Conservation (phyloP, 2,888 invertebrate species). For the Perizoma flavofasciatum region DNA sequence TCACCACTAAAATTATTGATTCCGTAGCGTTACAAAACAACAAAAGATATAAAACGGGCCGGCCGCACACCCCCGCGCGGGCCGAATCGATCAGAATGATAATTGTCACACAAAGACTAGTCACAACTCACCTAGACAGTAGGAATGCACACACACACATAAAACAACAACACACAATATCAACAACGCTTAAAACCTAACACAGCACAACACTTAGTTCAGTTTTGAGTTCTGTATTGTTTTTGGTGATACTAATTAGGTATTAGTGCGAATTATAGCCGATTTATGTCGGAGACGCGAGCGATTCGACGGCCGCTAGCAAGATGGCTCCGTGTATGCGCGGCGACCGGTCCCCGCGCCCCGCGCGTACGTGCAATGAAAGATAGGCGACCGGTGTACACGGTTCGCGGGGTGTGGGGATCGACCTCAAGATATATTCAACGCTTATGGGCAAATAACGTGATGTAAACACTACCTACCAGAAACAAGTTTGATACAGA, state of each 20-base stretch:
- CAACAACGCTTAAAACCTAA: slow-evolving; percentile 53
- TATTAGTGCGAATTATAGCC: slow-evolving; percentile 79
- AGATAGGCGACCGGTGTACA: slow-evolving; percentile 78
- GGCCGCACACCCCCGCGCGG: slow-evolving; percentile 77
- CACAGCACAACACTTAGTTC: slow-evolving; percentile 51
- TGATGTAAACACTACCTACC: no score
- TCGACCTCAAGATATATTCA: slow-evolving; percentile 54
- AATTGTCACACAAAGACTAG: slow-evolving; percentile 82
- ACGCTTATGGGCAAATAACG: slow-evolving; percentile 1
- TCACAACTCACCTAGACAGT: slow-evolving; percentile 79
- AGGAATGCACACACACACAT: slow-evolving; percentile 77
- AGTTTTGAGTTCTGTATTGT: slow-evolving; percentile 54
- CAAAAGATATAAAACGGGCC: slow-evolving; percentile 81
- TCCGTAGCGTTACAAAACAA: slow-evolving; percentile 79
- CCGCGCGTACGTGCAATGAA: slow-evolving; percentile 83
- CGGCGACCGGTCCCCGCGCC: slow-evolving; percentile 71
- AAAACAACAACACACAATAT: slow-evolving; percentile 72
- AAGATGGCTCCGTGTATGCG: slow-evolving; percentile 81
- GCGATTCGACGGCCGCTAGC: slow-evolving; percentile 78
- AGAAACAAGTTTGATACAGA: no score
- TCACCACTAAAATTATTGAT: slow-evolving; percentile 81
- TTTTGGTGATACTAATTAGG: slow-evolving; percentile 63
- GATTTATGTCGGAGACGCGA: slow-evolving; percentile 78
- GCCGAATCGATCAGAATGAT: slow-evolving; percentile 82
- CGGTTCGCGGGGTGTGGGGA: slow-evolving; percentile 56